These are phyloP conservation scores for Phyllotreta striolata DNA, from an alignment of 2,888 invertebrate genomes.

Conservation along the genomic window DNA sequence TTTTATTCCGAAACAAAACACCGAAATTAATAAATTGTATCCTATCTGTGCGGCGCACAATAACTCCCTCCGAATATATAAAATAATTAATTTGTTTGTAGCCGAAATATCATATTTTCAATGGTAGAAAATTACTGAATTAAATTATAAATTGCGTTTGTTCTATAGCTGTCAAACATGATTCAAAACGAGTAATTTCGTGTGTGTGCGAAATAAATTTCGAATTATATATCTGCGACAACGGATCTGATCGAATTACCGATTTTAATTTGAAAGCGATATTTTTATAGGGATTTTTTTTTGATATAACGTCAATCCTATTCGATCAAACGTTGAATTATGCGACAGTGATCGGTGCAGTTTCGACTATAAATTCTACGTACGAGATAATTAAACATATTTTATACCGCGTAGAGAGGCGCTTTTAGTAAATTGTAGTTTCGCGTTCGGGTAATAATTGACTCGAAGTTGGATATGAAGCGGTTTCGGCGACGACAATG, in stretches of 20 bases:
- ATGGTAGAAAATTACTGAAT: constrained; percentile 34
- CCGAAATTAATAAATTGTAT: constrained; percentile 30
- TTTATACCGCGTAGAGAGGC: too few relatives aligned
- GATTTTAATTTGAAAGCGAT: constrained; percentile 11
- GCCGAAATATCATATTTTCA: constrained; percentile 31
- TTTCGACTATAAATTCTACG: too few relatives aligned
- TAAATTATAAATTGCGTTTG: constrained; percentile 36
- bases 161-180: constrained; percentile 27
- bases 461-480: constrained; percentile 20
- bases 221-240: constrained; percentile 15
- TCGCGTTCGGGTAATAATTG: constrained; percentile 9
- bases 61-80: constrained; percentile 22
- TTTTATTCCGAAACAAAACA: constrained; percentile 30
- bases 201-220: constrained; percentile 20
- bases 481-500: constrained; percentile 22
- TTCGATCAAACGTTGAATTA: not conserved
- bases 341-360: too few relatives aligned
- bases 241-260: constrained; percentile 8
- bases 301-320: constrained; percentile 1
- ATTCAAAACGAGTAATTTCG: constrained; percentile 32
- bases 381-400: too few relatives aligned
- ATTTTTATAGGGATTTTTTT: constrained; percentile 12
- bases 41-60: constrained; percentile 27
- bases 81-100: constrained; percentile 35
- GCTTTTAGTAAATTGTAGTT: too few relatives aligned